Percentiles rank a stretch among this genome's conserved stretches.
phyloP scores from a whole-genome alignment of 2,113 vertebrate genomes.

The Oxyura jamaicensis region DNA sequence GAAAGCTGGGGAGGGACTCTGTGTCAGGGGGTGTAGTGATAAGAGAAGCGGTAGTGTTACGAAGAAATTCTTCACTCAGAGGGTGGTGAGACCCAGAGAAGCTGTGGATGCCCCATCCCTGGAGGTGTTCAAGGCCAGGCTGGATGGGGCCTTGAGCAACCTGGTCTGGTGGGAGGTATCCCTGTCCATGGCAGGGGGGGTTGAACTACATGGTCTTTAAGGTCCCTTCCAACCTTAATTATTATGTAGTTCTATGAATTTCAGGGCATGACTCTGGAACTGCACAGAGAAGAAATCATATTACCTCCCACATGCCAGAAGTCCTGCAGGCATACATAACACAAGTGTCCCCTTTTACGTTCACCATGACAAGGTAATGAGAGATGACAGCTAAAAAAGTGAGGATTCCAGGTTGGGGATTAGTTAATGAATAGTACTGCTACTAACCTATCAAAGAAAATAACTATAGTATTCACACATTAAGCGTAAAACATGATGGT shows the following conservation, averaged over 20 bases:
- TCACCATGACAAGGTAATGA: neutral
- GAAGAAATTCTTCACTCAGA: too few species aligned
- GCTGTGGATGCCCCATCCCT: neutral
- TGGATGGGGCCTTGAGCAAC: neutral
- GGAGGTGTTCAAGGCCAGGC: neutral
- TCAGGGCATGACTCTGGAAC: neutral
- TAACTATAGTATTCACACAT: neutral
- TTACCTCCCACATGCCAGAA: neutral
- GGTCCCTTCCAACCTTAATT: too few species aligned
- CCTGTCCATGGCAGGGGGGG: neutral
- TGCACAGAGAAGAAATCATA: neutral
- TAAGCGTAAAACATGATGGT: neutral
- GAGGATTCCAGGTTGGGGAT: neutral
- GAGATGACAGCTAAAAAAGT: neutral
- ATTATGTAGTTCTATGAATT: neutral
- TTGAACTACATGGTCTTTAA: too few species aligned
- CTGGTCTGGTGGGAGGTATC: neutral
- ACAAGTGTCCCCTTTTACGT: neutral
- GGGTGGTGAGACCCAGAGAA: too few species aligned
- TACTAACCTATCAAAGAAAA: neutral
- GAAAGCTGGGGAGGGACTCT: too few species aligned
- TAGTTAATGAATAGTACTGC: neutral
- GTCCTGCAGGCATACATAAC: neutral
- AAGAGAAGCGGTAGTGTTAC: too few species aligned
- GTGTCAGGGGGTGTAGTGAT: too few species aligned